A percentile compares a stretch with the other conserved stretches of the same genome.
phyloP scores from a whole-genome alignment of 2,797 vertebrate genomes.

The Bovichtus variegatus region DNA sequence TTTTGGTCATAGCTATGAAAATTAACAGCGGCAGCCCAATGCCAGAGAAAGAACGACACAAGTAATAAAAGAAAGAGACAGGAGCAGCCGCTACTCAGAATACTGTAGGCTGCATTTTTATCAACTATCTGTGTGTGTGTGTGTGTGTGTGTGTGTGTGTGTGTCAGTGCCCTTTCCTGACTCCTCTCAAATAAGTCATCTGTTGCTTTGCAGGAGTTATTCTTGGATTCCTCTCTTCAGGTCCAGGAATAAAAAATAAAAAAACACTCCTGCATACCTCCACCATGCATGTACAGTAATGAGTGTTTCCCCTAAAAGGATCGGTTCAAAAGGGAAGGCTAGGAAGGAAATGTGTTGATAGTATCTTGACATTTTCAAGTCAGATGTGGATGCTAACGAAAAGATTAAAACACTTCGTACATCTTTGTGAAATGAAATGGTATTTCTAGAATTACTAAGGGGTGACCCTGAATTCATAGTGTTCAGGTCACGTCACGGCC shows the following conservation, averaged over 20 bases:
- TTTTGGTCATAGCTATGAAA: conserved; percentile 47
- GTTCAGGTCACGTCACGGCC: no score
- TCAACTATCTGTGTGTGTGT: conserved; percentile 8
- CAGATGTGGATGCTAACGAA: neutral
- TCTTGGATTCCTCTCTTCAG: conserved; percentile 38
- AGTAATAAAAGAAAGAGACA: conserved; percentile 17
- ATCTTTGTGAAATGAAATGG: neutral
- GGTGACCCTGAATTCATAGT: no score
- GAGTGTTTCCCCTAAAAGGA: conserved; percentile 69
- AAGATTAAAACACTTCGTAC: neutral
- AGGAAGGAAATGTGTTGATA: conserved; percentile 30
- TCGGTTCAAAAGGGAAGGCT: conserved; percentile 40
- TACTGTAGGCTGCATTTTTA: conserved; percentile 10
- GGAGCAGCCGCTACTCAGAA: neutral
- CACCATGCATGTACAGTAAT: conserved; percentile 30
- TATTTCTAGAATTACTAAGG: neutral
- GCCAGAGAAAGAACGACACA: conserved; percentile 14
- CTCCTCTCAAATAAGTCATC: conserved; percentile 54
- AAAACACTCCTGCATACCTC: conserved; percentile 45
- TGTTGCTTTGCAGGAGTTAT: conserved; percentile 49
- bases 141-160: neutral
- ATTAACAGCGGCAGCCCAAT: conserved; percentile 20
- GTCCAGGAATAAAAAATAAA: conserved; percentile 55
- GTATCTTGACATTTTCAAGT: conserved; percentile 1
- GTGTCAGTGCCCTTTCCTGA: conserved; percentile 33